Conservation (phyloP, 2,113 vertebrate genomes). For the Nibea coibor region DNA sequence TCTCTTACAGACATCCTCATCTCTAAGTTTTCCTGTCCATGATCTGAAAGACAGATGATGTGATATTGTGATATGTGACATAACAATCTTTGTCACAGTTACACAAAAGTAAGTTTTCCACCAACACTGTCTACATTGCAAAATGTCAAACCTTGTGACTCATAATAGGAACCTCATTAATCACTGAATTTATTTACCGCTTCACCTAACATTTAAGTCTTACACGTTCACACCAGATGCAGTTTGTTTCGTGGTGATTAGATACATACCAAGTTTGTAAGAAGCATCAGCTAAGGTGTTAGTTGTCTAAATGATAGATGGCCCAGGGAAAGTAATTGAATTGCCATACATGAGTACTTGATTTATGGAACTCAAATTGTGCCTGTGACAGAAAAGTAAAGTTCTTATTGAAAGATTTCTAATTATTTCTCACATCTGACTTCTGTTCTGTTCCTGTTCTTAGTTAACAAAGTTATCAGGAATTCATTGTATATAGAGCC, state of each 20-base stretch:
- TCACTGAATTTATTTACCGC: conserved; percentile 43
- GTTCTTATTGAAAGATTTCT: not conserved
- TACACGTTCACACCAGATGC: conserved; percentile 10
- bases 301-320: conserved; percentile 43
- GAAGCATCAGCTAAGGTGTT: conserved; percentile 12
- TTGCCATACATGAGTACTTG: conserved; percentile 3
- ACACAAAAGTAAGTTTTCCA: conserved; percentile 26
- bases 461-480: not conserved
- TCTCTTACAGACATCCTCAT: conserved; percentile 8
- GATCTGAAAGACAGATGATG: conserved; percentile 42
- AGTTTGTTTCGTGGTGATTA: conserved; percentile 8
- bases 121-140: conserved; percentile 10
- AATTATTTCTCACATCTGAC: not conserved
- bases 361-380: conserved; percentile 31
- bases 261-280: conserved; percentile 20
- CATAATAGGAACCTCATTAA: conserved; percentile 40
- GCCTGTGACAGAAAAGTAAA: conserved; percentile 4
- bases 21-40: conserved; percentile 13
- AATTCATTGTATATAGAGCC: not conserved
- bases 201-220: not conserved
- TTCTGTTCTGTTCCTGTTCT: not conserved
- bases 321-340: not conserved
- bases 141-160: conserved; percentile 39
- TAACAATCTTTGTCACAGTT: conserved; percentile 38
- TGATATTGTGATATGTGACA: conserved; percentile 34